Percentiles rank a stretch among this genome's conserved stretches.
Conservation (phyloP, 2,888 invertebrate species). For the Microplitis deprimator region DNA sequence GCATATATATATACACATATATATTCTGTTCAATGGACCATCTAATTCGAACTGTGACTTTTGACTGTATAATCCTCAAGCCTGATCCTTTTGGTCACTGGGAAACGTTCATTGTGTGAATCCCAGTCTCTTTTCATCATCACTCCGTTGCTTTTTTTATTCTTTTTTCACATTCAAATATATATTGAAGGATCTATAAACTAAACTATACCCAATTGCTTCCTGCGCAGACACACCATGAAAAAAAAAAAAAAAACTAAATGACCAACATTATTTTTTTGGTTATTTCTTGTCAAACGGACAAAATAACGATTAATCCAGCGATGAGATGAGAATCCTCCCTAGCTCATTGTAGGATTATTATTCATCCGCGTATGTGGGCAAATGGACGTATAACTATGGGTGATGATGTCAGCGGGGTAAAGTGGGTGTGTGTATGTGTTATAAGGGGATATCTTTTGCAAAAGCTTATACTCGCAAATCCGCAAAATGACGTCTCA, state of each 20-base stretch:
- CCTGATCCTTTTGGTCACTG: slow-evolving; percentile 52
- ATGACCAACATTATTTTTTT: not conserved
- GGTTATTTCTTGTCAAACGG: slow-evolving; percentile 10
- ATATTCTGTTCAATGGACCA: slow-evolving; percentile 65
- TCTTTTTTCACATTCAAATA: slow-evolving; percentile 19
- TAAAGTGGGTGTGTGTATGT: not conserved
- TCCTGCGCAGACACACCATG: slow-evolving; percentile 17
- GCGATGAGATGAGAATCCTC: slow-evolving; percentile 24
- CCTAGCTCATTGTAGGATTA: slow-evolving; percentile 18
- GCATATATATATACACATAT: slow-evolving; percentile 43
- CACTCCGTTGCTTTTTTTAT: slow-evolving; percentile 13
- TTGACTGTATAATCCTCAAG: slow-evolving; percentile 68
- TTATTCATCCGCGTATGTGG: slow-evolving; percentile 17
- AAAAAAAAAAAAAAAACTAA: not conserved
- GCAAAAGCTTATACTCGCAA: slow-evolving; percentile 28
- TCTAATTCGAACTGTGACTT: slow-evolving; percentile 70
- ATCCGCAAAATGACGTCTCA: slow-evolving; percentile 46
- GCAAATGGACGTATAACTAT: not conserved
- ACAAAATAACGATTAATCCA: slow-evolving; percentile 27
- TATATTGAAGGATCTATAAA: slow-evolving; percentile 11
- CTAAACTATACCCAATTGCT: slow-evolving; percentile 1
- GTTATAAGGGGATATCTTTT: slow-evolving; percentile 9
- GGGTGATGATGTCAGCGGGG: not conserved
- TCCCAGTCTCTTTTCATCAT: slow-evolving; percentile 8
- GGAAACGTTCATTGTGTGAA: slow-evolving; percentile 50